Conservation (phyloP, 2,888 invertebrate species). For the Megastigmus dorsalis region DNA sequence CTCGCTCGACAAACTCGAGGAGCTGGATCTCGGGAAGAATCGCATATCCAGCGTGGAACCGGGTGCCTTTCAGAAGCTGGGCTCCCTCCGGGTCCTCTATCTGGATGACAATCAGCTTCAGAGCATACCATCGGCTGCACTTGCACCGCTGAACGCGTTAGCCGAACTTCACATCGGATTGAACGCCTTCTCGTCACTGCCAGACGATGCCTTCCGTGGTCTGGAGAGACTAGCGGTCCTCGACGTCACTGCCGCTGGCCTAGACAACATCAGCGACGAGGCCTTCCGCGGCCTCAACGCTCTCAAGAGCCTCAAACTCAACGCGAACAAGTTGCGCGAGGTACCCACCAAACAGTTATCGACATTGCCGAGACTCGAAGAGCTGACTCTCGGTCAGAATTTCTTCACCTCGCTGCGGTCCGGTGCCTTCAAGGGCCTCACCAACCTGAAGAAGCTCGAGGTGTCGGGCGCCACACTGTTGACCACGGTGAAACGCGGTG, state of each 20-base stretch:
- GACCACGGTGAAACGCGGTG: constrained; percentile 84
- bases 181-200: constrained; percentile 86
- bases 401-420: constrained; percentile 83
- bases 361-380: constrained; percentile 84
- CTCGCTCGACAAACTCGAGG: constrained; percentile 85
- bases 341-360: constrained; percentile 87
- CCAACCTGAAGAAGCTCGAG: constrained; percentile 85
- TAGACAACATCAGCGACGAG: constrained; percentile 85
- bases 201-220: constrained; percentile 86
- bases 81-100: constrained; percentile 86
- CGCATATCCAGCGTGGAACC: constrained; percentile 87
- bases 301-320: constrained; percentile 85
- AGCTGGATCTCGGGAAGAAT: constrained; percentile 90
- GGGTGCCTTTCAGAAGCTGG: constrained; percentile 84
- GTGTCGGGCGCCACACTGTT: constrained; percentile 86
- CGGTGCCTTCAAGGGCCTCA: constrained; percentile 86
- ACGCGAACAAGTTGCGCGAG: constrained; percentile 85
- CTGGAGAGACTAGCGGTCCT: constrained; percentile 84
- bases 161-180: constrained; percentile 90
- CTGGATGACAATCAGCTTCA: constrained; percentile 89
- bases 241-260: constrained; percentile 87
- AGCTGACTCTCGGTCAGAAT: constrained; percentile 88
- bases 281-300: constrained; percentile 86
- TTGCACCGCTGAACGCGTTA: constrained; percentile 84
- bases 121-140: constrained; percentile 84